Conservation (phyloP, 2,888 invertebrate species). For the Scaptomyza cyrtandrae region DNA sequence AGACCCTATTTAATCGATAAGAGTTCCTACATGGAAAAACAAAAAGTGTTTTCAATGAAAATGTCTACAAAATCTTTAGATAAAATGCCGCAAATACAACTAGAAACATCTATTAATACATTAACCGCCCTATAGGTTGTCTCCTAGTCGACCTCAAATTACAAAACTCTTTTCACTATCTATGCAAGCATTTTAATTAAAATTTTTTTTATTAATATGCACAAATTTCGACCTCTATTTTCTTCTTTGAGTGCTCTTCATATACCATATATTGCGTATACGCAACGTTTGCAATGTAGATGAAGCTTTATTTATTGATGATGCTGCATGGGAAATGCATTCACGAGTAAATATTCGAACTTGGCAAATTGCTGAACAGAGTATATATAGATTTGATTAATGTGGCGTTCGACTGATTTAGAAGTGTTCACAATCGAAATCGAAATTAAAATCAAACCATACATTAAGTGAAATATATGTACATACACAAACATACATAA, state of each 20-base stretch:
- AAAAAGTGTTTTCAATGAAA: too few relatives aligned
- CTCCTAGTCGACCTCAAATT: background rate
- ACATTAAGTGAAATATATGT: background rate
- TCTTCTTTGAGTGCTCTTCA: slow-evolving; percentile 31
- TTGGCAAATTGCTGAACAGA: slow-evolving; percentile 42
- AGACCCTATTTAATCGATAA: background rate
- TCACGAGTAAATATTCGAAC: slow-evolving; percentile 47
- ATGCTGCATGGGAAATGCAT: slow-evolving; percentile 30
- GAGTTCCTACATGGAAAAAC: too few relatives aligned
- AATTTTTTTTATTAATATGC: slow-evolving; percentile 13
- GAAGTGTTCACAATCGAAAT: too few relatives aligned
- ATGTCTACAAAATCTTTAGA: too few relatives aligned
- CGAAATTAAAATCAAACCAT: slow-evolving; percentile 1
- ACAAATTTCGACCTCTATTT: background rate
- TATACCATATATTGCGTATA: slow-evolving; percentile 51
- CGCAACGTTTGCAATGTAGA: slow-evolving; percentile 31
- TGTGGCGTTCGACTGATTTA: too few relatives aligned
- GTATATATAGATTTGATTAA: slow-evolving; percentile 52
- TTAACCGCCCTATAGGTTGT: background rate
- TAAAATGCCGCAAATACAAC: too few relatives aligned
- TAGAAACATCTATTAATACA: too few relatives aligned
- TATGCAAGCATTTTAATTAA: slow-evolving; percentile 20
- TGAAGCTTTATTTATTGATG: slow-evolving; percentile 46
- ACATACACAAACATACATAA: background rate
- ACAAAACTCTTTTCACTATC: too few relatives aligned